Percentiles rank a stretch among this genome's conserved stretches.
Evolutionary conservation across 2,888 invertebrate genomes (phyloP).

Genomic region (Catocala fraxini): DNA sequence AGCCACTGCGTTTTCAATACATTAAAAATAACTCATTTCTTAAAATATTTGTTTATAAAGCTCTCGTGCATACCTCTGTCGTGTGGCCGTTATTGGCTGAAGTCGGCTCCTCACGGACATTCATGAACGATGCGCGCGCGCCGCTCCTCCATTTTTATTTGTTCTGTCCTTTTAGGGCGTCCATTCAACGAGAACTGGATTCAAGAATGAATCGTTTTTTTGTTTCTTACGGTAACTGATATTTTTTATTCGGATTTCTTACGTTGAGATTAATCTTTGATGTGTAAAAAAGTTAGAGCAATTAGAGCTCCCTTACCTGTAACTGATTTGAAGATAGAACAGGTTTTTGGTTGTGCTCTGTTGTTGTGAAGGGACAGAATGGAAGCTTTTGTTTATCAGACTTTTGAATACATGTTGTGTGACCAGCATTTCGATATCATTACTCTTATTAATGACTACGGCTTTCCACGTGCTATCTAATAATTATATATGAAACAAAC

Average conservation of each 20-base stretch:
- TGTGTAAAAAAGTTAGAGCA: conserved; percentile 13
- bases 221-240: conserved; percentile 40
- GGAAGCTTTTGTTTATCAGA: not conserved
- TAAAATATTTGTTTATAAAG: not conserved
- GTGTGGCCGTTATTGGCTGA: conserved; percentile 30
- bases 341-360: conserved; percentile 6
- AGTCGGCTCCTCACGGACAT: conserved; percentile 2
- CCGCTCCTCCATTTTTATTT: conserved; percentile 39
- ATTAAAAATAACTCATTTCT: not conserved
- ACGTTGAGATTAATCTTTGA: conserved; percentile 13
- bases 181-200: conserved; percentile 58
- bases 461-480: too few species aligned
- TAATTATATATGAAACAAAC: too few species aligned
- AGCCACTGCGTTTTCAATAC: too few species aligned
- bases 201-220: conserved; percentile 42
- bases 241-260: conserved; percentile 29
- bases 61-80: not conserved
- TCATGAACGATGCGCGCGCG: conserved; percentile 35
- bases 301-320: conserved; percentile 15
- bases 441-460: too few species aligned
- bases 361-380: not conserved
- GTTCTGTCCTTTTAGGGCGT: conserved; percentile 46
- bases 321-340: conserved; percentile 15
- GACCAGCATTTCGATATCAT: too few species aligned
- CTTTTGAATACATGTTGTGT: not conserved